phyloP scores from a whole-genome alignment of 2,797 vertebrate genomes.

The Rhincodon typus region DNA sequence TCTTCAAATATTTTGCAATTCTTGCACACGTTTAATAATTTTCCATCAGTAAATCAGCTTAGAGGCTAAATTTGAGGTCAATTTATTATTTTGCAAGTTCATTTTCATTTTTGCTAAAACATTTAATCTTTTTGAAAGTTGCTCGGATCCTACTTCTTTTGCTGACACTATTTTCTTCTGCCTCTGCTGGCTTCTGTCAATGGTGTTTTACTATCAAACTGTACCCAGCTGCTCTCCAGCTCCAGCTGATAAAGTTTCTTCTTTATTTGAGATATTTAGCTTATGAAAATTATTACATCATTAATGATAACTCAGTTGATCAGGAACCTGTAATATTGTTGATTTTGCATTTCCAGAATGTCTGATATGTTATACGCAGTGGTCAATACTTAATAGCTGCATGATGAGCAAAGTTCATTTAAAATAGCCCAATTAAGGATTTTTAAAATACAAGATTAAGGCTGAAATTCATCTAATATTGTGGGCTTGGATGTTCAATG shows the following conservation, averaged over 20 bases:
- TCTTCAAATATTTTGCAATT: background rate
- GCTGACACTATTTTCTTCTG: background rate
- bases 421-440: background rate
- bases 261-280: background rate
- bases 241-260: background rate
- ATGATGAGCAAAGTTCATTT: background rate
- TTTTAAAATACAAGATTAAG: background rate
- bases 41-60: background rate
- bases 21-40: background rate
- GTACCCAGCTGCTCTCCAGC: background rate
- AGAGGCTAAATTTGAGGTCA: background rate
- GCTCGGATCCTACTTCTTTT: background rate
- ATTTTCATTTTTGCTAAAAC: background rate
- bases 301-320: background rate
- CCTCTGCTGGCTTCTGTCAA: background rate
- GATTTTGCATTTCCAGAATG: background rate
- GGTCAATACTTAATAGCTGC: background rate
- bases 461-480: background rate
- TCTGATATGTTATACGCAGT: background rate
- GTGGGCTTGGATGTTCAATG: background rate
- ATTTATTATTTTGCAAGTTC: background rate
- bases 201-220: background rate
- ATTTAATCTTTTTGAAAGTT: background rate
- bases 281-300: too few relatives aligned
- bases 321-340: background rate